A percentile compares a stretch with the other conserved stretches of the same genome.
Conservation (phyloP, 2,888 invertebrate species). For the Pyrochroa serraticornis region DNA sequence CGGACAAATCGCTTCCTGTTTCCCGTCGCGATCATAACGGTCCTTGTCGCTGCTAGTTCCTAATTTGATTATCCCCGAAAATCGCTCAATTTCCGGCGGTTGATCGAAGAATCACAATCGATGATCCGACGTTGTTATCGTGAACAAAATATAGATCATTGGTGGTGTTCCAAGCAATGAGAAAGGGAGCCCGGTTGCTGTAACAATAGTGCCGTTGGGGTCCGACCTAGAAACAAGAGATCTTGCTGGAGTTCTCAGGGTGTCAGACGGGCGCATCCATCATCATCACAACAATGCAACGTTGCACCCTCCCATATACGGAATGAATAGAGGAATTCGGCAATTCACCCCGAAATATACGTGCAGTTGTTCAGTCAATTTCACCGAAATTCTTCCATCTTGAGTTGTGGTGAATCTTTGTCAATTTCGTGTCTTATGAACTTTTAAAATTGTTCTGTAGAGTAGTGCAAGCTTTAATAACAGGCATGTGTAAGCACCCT, state of each 20-base stretch:
- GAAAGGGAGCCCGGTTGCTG: constrained; percentile 17
- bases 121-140: constrained; percentile 17
- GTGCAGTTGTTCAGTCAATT: too few species aligned
- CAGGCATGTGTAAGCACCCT: too few species aligned
- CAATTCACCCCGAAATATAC: constrained; percentile 19
- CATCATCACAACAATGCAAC: constrained; percentile 45
- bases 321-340: constrained; percentile 32
- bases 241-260: constrained; percentile 45
- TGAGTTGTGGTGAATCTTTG: too few species aligned
- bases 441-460: too few species aligned
- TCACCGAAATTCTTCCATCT: too few species aligned
- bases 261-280: constrained; percentile 47
- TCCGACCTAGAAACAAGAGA: constrained; percentile 41
- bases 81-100: not conserved
- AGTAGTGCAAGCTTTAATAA: too few species aligned
- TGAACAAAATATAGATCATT: constrained; percentile 32
- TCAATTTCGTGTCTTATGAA: too few species aligned
- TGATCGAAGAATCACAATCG: constrained; percentile 5
- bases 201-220: constrained; percentile 34
- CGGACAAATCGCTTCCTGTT: too few species aligned
- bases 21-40: too few species aligned
- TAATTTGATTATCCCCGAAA: not conserved
- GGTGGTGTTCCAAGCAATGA: constrained; percentile 19
- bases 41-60: too few species aligned
- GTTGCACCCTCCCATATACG: constrained; percentile 39